These are phyloP conservation scores for Parambassis ranga DNA, from an alignment of 2,797 vertebrate genomes.

Conservation along the genomic window DNA sequence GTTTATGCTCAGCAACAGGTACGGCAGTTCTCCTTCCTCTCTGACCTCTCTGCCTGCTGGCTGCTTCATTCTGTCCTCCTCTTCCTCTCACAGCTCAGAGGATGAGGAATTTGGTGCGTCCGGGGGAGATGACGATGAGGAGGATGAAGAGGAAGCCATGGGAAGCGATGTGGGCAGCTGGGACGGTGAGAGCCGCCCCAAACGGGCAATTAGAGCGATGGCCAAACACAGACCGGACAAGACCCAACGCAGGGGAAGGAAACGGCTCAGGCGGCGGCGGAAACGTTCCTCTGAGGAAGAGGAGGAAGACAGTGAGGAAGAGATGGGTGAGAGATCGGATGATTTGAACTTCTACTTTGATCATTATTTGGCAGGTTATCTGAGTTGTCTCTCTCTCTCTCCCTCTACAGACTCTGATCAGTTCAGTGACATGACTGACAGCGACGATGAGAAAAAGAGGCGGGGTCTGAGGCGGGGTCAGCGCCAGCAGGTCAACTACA, in stretches of 20 bases:
- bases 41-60: not conserved
- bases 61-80: not conserved
- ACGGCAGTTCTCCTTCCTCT: not conserved
- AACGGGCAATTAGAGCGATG: slow-evolving; percentile 69
- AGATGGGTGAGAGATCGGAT: slow-evolving; percentile 73
- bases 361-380: not conserved
- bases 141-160: slow-evolving; percentile 86
- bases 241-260: slow-evolving; percentile 44
- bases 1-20: slow-evolving; percentile 96
- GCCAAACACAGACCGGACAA: slow-evolving; percentile 23
- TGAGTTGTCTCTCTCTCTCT: rapidly evolving
- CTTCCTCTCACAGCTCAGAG: slow-evolving; percentile 82
- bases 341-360: no score
- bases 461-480: slow-evolving; percentile 90
- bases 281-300: slow-evolving; percentile 90
- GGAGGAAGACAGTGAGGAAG: slow-evolving; percentile 77
- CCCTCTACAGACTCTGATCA: slow-evolving; percentile 86
- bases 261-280: slow-evolving; percentile 68
- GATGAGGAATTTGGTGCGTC: slow-evolving; percentile 91
- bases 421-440: slow-evolving; percentile 89
- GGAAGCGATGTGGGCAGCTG: slow-evolving; percentile 86
- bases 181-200: slow-evolving; percentile 75
- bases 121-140: slow-evolving; percentile 88
- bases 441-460: slow-evolving; percentile 87
- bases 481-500: slow-evolving; percentile 94